phyloP scores from a whole-genome alignment of 1,140 invertebrate genomes.

The Drosophila nikananu region DNA sequence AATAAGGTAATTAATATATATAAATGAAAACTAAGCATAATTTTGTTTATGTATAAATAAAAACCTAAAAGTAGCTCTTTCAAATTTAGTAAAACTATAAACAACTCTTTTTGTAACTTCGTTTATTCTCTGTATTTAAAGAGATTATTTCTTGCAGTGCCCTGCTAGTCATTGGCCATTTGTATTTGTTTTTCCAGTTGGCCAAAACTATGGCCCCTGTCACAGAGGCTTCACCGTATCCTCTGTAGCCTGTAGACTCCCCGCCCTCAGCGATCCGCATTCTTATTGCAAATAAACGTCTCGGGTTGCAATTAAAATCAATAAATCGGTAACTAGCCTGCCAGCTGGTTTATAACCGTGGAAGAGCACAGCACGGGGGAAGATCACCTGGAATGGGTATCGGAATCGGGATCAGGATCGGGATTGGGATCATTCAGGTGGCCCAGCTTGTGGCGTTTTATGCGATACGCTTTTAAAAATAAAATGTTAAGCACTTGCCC shows the following conservation, averaged over 20 bases:
- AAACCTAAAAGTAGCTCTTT: no score
- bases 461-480: conserved; percentile 54
- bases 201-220: conserved; percentile 76
- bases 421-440: conserved; percentile 22
- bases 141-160: neutral
- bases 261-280: conserved; percentile 63
- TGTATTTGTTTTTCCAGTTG: conserved; percentile 76
- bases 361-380: conserved; percentile 35
- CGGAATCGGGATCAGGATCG: neutral
- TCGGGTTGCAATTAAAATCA: conserved; percentile 82
- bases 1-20: neutral
- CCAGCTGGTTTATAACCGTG: conserved; percentile 81
- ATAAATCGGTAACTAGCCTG: conserved; percentile 82
- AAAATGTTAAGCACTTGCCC: conserved; percentile 65
- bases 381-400: conserved; percentile 17
- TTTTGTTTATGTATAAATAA: neutral
- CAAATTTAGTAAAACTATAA: neutral
- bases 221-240: conserved; percentile 28
- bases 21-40: neutral
- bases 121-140: neutral
- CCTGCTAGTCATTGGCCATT: conserved; percentile 8
- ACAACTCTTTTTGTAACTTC: neutral
- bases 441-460: conserved; percentile 35
- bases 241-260: conserved; percentile 37
- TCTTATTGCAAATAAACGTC: conserved; percentile 80